A percentile compares a stretch with the other conserved stretches of the same genome.
Evolutionary conservation across 2,888 invertebrate species (phyloP).

Genomic region (Netelia melanura): DNA sequence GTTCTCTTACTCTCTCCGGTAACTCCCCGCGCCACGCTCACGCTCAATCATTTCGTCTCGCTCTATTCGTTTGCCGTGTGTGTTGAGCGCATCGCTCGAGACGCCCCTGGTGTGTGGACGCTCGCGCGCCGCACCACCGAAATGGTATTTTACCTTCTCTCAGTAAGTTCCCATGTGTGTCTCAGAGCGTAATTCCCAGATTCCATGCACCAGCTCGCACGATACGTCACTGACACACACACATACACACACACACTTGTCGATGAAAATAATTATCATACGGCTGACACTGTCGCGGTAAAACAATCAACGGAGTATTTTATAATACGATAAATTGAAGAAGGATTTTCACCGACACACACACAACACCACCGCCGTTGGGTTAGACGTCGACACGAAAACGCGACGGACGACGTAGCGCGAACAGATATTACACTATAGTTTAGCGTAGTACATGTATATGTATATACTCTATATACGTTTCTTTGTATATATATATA

Average conservation of each 20-base stretch:
- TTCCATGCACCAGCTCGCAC: conserved; percentile 44
- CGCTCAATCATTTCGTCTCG: conserved; percentile 31
- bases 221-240: conserved; percentile 25
- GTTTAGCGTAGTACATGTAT: conserved; percentile 47
- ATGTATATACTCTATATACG: conserved; percentile 18
- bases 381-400: conserved; percentile 43
- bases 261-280: conserved; percentile 1
- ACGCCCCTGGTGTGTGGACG: conserved; percentile 61
- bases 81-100: conserved; percentile 38
- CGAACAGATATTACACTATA: conserved; percentile 59
- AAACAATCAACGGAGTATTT: conserved; percentile 4
- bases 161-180: conserved; percentile 61
- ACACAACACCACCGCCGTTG: conserved; percentile 8
- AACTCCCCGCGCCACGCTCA: conserved; percentile 40
- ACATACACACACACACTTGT: conserved; percentile 18
- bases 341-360: background rate
- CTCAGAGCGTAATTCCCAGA: conserved; percentile 52
- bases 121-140: conserved; percentile 28
- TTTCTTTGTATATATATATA: conserved; percentile 27
- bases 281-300: background rate
- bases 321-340: background rate
- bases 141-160: conserved; percentile 64
- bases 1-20: conserved; percentile 2
- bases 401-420: conserved; percentile 47
- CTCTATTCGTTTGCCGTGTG: conserved; percentile 1